Conservation (phyloP, 2,797 vertebrate genomes). For the Alectoris magna region DNA sequence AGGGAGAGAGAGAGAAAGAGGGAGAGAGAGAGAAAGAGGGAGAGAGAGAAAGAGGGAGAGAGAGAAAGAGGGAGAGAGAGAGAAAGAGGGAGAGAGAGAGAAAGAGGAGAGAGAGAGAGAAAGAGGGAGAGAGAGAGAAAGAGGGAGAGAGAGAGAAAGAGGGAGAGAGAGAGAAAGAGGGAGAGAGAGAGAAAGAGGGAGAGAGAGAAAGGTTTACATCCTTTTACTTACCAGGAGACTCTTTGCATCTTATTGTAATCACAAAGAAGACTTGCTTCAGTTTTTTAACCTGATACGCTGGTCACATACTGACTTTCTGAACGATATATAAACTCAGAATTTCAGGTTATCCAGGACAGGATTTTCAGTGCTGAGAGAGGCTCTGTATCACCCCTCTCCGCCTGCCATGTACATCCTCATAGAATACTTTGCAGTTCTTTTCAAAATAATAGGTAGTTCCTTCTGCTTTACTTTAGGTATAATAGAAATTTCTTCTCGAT, state of each 20-base stretch:
- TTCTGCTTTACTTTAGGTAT: neutral
- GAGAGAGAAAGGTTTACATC: neutral
- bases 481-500: neutral
- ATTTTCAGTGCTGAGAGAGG: neutral
- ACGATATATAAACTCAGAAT: neutral
- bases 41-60: too few relatives aligned
- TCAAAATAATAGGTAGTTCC: neutral
- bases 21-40: too few relatives aligned
- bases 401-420: neutral
- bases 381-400: neutral
- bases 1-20: too few relatives aligned
- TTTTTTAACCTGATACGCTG: neutral
- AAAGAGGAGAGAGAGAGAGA: too few relatives aligned
- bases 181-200: too few relatives aligned
- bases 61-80: too few relatives aligned
- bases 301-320: neutral
- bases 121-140: too few relatives aligned
- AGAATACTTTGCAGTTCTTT: neutral
- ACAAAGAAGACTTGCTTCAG: neutral
- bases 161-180: too few relatives aligned
- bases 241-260: neutral
- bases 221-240: neutral
- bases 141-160: too few relatives aligned
- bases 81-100: too few relatives aligned
- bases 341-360: neutral